Percentiles rank a stretch among this genome's conserved stretches.
These are phyloP conservation scores for Cremastinae sp. DNA, from an alignment of 2,888 invertebrate species.

Conservation along the genomic window DNA sequence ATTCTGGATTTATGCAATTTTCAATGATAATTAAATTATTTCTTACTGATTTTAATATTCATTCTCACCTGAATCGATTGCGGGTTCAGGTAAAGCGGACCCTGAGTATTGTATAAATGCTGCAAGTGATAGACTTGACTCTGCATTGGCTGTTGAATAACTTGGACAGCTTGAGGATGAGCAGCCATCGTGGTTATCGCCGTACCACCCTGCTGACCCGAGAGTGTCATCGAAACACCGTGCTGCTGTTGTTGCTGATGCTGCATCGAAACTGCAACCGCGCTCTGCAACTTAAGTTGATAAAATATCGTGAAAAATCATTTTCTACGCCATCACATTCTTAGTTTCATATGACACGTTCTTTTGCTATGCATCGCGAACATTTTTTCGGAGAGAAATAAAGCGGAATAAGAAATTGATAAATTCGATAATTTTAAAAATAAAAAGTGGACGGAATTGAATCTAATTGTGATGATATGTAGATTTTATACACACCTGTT, in stretches of 20 bases:
- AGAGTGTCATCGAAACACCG: constrained; percentile 79
- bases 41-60: background rate
- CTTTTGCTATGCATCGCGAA: no score
- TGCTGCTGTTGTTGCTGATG: constrained; percentile 80
- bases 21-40: background rate
- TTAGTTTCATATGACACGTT: no score
- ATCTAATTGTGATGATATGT: background rate
- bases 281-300: constrained; percentile 73
- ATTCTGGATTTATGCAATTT: background rate
- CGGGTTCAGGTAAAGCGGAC: constrained; percentile 89
- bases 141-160: constrained; percentile 91
- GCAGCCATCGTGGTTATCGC: constrained; percentile 90
- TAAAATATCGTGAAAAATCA: no score
- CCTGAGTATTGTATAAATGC: constrained; percentile 90
- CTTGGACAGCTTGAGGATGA: constrained; percentile 88
- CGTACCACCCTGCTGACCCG: constrained; percentile 81
- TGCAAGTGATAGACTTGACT: constrained; percentile 87
- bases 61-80: constrained; percentile 85
- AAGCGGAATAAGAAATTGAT: no score
- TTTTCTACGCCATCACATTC: no score
- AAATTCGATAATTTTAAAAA: no score
- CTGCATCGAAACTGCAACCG: constrained; percentile 81
- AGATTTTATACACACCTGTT: constrained; percentile 71
- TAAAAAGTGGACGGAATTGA: background rate
- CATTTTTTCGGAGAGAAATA: no score